Evolutionary conservation across 2,113 vertebrate species (phyloP), one percentile per base, ranked within the genome.

Genomic region (Pyxicephalus adspersus): DNA sequence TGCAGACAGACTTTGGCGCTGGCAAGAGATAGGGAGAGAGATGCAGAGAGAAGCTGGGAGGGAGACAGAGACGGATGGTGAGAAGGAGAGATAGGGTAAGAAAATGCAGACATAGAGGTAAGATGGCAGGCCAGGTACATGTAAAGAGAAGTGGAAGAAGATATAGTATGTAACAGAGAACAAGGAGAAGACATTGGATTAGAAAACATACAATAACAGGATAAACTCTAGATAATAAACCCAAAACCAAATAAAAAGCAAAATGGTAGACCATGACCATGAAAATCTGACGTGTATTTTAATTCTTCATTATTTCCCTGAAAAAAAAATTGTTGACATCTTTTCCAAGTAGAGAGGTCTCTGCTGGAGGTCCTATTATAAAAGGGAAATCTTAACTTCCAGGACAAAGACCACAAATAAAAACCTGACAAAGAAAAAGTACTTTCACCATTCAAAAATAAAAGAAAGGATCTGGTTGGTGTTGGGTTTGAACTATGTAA

Each of bases 51-150:
- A 61, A 61, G n/a, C 61, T 34, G 65, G 50, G 45, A 83, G 76
- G 29, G 76, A 78, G 63, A 66, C 50, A 66, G 63, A 63, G 63
- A 65, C 64, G 29, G 64, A 78, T 77, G 20, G 78, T 86, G 77
- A 50, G 50, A 77, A 85, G 79, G 71, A 81, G 66, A 2, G 31
- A 86, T 83, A 85, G 89, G 90, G 91, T 23, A 77, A 77, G 61
- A 64, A 6, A 77, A 45, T 45, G 38, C 38, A 45, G 60, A 31
- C 19, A 50, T 20, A 77, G 61, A 77, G 61, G 75, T 31, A 52
- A 5, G 61, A 26, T 54, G 50, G 60, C 34, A 64, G 26, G 76
- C 8, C 38, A 67, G 20, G 58, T n/a, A 54, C 22, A 51, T 26
- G 25, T 9, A 51, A 4, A 50, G 38, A 34, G 9, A 71, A 71